A percentile compares a stretch with the other conserved stretches of the same genome.
Conservation (phyloP, 2,113 vertebrate species). For the Oreochromis tanganicae region DNA sequence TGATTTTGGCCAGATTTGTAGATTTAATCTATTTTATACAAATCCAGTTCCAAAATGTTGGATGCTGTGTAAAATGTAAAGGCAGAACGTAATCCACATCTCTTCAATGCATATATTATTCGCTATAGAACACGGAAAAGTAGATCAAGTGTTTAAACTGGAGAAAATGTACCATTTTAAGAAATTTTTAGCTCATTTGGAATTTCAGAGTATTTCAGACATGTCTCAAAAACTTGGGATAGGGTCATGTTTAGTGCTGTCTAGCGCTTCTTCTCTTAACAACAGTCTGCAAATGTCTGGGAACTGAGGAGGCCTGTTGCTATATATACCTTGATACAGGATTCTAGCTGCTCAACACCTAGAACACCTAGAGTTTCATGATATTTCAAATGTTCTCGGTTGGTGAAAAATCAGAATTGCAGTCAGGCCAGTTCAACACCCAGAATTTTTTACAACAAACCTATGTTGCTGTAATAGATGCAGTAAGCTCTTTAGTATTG, state of each 20-base stretch:
- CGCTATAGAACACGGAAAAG: neutral
- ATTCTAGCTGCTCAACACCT: neutral
- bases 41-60: neutral
- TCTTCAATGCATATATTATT: neutral
- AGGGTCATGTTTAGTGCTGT: neutral
- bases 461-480: neutral
- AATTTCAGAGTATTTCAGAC: neutral
- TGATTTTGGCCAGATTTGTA: neutral
- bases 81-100: neutral
- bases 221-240: neutral
- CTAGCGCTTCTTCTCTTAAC: accelerated
- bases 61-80: neutral
- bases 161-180: neutral
- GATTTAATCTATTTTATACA: neutral
- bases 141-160: neutral
- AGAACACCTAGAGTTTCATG: accelerated
- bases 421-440: neutral
- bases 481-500: neutral
- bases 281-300: neutral
- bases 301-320: neutral
- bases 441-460: neutral
- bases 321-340: neutral
- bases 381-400: neutral
- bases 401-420: neutral
- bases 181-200: neutral